phyloP scores from a whole-genome alignment of 2,113 vertebrate species.

The Taurulus bubalis region DNA sequence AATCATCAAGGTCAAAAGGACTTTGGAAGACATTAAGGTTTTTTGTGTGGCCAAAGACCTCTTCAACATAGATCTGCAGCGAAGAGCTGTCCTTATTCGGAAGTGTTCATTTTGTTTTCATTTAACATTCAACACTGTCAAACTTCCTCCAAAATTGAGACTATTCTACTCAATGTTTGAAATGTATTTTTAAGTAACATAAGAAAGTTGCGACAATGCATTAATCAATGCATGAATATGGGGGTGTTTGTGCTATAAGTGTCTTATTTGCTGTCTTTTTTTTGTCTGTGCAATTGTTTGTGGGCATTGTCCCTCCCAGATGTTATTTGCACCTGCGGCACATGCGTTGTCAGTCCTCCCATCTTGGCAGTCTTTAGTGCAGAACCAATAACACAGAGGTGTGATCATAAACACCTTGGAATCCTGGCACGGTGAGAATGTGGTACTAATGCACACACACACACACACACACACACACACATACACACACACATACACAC shows the following conservation, averaged over 20 bases:
- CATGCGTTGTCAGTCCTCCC: conserved; percentile 41
- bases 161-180: not conserved
- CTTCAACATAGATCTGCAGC: not conserved
- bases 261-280: not conserved
- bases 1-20: not conserved
- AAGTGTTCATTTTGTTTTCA: not conserved
- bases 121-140: not conserved
- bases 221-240: conserved; percentile 2
- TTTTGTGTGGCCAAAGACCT: conserved; percentile 11
- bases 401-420: conserved; percentile 50
- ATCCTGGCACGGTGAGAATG: conserved; percentile 34
- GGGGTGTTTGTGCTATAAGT: not conserved
- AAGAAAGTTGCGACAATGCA: not conserved
- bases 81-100: not conserved
- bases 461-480: conserved; percentile 10
- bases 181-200: conserved; percentile 2
- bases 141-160: not conserved
- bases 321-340: conserved; percentile 50
- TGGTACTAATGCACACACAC: conserved; percentile 28
- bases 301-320: conserved; percentile 33
- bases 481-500: conserved; percentile 13
- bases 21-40: not conserved
- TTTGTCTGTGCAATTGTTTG: not conserved
- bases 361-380: conserved; percentile 37
- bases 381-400: conserved; percentile 39